Base-by-base conservation (phyloP, 2,888 invertebrate species). In the Aplocera efformata region DNA sequence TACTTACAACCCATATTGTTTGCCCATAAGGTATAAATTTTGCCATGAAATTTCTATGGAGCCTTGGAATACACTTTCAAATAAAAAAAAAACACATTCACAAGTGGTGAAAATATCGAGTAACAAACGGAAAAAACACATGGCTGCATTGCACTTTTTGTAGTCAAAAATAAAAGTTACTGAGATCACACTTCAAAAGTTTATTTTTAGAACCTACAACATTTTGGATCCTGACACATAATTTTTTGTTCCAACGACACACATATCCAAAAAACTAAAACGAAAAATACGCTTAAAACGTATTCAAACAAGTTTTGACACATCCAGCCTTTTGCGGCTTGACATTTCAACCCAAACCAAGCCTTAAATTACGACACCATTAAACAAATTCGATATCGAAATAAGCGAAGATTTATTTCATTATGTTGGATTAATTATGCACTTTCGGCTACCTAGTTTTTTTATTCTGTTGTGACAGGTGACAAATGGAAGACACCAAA, bases 331-430 rank as follows among this genome's bases (percentile, higher is more conserved):
- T 46, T 25, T 30, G 29, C 32, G 41, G 42, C 42, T 31, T n/a
- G 50, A 48, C 46, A 50, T 53, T 53, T 50, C 13, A 48, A 50
- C 48, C 45, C 37, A 53, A 46, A 25, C 33, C 23, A 21, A 34
- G 28, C 32, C 41, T 38, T 38, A 31, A 7, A 26, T 53, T 53
- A 32, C 50, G 49, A 50, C 53, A 56, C 32, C 32, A 38, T 42
- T 43, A 52, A 37, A 25, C 23, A 31, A 39, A 37, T 43, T 41
- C 29, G 41, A 32, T 41, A 42, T 38, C 36, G 41, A 45, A 50
- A 49, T 49, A 40, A 11, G 36, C 25, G 27, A 39, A 42, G 46
- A 50, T 50, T 44, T 46, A 48, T 53, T 46, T 31, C 35, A 27
- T 36, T 26, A 23, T 24, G 11, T 30, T 36, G 28, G 10, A 25